Evolutionary conservation across 2,797 vertebrate genomes (phyloP), one percentile per base, ranked within the genome.

Genomic region (Diplodus puntazzo): DNA sequence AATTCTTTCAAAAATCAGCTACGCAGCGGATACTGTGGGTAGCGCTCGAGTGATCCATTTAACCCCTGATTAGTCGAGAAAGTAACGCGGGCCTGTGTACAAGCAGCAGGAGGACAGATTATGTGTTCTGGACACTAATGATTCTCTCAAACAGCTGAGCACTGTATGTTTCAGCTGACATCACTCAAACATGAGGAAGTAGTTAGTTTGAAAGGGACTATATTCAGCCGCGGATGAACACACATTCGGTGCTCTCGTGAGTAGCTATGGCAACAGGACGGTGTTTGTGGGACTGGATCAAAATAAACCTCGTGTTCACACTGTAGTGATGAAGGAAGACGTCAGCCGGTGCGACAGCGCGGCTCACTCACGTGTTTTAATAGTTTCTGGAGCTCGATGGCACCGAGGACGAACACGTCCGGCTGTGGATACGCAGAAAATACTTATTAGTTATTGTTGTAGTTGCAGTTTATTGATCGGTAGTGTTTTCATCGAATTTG

Each of bases 1-100:
- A 66, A 77, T 81, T 66, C 67, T 62, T 61, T 60, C 34, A 21
- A 58, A 50, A 75, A 67, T 68, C 25, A 49, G 67, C 72, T 54
- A 21, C 2, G 46, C 30, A 42, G 61, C 45, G 27, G 74, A 65
- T 52, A 46, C 43, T 59, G 43, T 45, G 3, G 53, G 48, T 54
- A 4, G 10, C 3, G 54, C 68, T 58, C 45, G 43, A 64, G 50
- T 49, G 49, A 63, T 42, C 50, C 34, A 42, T 73, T 84, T 71
- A 79, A 72, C 23, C 60, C 42, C 21, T 43, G 43, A 79, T 70
- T 52, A 52, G n/a, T 66, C 0, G 1, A 46, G 49, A 16, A 45
- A 23, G 34, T 42, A 39, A 21, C 49, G 11, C 42, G 3, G 25
- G 49, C 30, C 57, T 65, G 45, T 66, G 21, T 49, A 23, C 46